A percentile compares a stretch with the other conserved stretches of the same genome.
phyloP scores from a whole-genome alignment of 2,113 vertebrate species.

The Brachypodius melanocephalos region DNA sequence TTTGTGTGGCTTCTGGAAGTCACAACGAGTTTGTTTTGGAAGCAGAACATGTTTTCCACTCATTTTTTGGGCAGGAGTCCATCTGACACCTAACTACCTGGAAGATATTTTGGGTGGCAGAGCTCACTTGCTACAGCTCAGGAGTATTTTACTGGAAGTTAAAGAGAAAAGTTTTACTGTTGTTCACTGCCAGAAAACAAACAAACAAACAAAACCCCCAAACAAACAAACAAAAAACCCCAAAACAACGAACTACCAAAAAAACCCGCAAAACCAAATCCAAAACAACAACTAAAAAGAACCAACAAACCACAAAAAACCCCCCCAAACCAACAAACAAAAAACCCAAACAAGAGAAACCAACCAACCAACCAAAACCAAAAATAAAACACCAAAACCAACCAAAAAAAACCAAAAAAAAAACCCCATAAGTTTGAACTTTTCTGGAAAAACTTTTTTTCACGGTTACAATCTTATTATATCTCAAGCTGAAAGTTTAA shows the following conservation, averaged over 20 bases:
- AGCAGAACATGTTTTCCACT: background rate
- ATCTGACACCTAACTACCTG: background rate
- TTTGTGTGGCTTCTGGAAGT: background rate
- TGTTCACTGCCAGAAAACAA: background rate
- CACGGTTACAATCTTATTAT: background rate
- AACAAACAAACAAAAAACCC: no score
- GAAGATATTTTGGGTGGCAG: background rate
- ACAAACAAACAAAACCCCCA: background rate
- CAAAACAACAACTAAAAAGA: no score
- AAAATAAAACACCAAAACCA: background rate
- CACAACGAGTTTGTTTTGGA: background rate
- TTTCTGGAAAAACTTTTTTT: background rate
- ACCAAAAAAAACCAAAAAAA: no score
- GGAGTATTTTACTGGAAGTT: background rate
- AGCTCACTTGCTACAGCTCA: background rate
- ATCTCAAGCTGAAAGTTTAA: background rate
- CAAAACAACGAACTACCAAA: no score
- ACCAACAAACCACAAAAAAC: no score
- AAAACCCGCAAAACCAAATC: background rate
- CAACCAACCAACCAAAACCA: no score
- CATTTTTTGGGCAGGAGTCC: background rate
- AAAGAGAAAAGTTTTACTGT: background rate
- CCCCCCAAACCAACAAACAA: no score
- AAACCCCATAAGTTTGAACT: background rate
- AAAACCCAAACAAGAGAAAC: no score